These are phyloP conservation scores for Tachyglossus aculeatus DNA, from an alignment of 2,797 vertebrate species.

Conservation along the genomic window DNA sequence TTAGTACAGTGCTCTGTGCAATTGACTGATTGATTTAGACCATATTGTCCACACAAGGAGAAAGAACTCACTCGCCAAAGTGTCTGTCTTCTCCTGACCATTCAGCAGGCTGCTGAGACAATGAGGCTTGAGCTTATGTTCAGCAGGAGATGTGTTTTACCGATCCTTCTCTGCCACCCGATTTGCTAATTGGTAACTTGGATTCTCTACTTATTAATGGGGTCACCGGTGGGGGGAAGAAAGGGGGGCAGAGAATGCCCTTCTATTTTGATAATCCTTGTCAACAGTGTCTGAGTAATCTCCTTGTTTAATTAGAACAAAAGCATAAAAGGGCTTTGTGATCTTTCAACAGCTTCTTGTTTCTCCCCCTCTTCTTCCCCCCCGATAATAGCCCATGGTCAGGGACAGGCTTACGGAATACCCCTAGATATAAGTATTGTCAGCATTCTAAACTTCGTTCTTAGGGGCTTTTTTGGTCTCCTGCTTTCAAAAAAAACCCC, in stretches of 20 bases:
- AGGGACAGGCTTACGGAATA: constrained; percentile 44
- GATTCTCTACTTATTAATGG: constrained; percentile 81
- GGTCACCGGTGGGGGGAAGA: too few species aligned
- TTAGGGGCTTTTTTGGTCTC: constrained; percentile 35
- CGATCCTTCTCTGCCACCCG: constrained; percentile 66
- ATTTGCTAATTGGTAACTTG: constrained; percentile 81
- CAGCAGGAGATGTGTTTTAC: constrained; percentile 64
- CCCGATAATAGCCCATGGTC: constrained; percentile 62
- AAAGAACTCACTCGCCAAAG: too few species aligned
- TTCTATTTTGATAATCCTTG: constrained; percentile 85
- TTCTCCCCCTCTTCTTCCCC: not conserved
- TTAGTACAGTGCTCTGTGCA: too few species aligned
- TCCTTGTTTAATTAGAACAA: constrained; percentile 87
- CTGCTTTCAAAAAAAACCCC: constrained; percentile 14
- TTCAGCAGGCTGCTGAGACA: too few species aligned
- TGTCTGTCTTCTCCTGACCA: too few species aligned
- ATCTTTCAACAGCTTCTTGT: constrained; percentile 77
- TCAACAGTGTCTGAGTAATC: constrained; percentile 82
- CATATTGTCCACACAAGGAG: too few species aligned
- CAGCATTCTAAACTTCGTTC: constrained; percentile 23
- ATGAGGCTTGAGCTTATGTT: constrained; percentile 46
- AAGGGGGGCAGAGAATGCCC: constrained; percentile 84
- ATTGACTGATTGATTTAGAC: too few species aligned
- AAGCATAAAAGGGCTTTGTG: constrained; percentile 79
- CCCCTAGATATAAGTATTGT: not conserved